phyloP scores from a whole-genome alignment of 1,140 invertebrate species.

The Papilio machaon region DNA sequence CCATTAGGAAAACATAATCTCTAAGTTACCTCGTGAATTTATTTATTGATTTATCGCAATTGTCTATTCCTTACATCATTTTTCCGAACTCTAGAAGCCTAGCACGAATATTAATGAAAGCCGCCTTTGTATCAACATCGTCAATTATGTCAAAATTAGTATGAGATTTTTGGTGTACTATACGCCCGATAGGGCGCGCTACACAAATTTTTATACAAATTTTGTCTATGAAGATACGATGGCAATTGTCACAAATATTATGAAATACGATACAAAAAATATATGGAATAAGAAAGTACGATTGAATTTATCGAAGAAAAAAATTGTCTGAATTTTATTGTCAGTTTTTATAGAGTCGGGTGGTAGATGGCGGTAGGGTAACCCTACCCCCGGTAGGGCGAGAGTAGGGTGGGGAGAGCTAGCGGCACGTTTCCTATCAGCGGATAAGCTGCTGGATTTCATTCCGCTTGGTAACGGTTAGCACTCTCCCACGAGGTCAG shows the following conservation, averaged over 20 bases:
- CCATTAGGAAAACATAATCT: background rate
- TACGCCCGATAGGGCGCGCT: too few species aligned
- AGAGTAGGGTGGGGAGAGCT: background rate
- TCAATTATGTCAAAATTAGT: too few species aligned
- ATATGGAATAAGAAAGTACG: background rate
- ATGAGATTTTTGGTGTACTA: too few species aligned
- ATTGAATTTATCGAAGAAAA: conserved; percentile 1
- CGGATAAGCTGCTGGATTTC: conserved; percentile 39
- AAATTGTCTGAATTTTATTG: conserved; percentile 19
- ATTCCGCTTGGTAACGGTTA: conserved; percentile 21
- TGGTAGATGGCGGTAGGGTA: background rate
- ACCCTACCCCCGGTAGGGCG: background rate
- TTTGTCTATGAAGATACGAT: too few species aligned
- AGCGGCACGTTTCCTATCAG: conserved; percentile 52
- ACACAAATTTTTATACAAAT: too few species aligned
- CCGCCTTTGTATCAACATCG: too few species aligned
- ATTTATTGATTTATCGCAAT: background rate
- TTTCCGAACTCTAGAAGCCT: too few species aligned
- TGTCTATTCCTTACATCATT: background rate
- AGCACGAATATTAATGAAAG: too few species aligned
- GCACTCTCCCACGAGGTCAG: background rate
- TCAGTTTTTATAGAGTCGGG: conserved; percentile 32
- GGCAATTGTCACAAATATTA: too few species aligned
- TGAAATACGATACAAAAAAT: background rate
- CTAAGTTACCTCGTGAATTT: background rate